phyloP scores from a whole-genome alignment of 2,797 vertebrate genomes.

The Myotis vivesi region DNA sequence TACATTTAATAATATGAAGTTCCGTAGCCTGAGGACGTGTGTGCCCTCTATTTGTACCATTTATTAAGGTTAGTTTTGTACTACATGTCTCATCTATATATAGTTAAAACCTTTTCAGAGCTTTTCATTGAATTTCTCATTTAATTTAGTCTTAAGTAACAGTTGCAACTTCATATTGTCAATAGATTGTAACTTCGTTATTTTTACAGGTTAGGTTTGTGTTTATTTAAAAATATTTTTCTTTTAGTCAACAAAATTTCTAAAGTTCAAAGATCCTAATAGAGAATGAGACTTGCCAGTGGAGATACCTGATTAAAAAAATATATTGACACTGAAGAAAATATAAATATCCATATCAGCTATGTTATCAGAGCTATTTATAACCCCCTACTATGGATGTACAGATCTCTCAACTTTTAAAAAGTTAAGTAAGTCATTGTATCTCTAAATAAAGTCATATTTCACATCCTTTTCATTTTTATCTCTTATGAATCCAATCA shows the following conservation, averaged over 20 bases:
- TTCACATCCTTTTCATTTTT: conserved; percentile 31
- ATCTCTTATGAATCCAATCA: background rate
- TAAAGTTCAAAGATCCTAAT: conserved; percentile 33
- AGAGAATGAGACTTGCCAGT: background rate
- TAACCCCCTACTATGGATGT: background rate
- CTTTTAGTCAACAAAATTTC: conserved; percentile 12
- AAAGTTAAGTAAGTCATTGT: background rate
- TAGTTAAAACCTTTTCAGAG: conserved; percentile 27
- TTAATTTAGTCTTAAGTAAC: conserved; percentile 41
- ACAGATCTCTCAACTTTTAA: background rate
- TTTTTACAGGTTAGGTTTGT: background rate
- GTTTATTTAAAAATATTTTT: conserved; percentile 38
- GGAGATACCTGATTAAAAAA: conserved; percentile 23
- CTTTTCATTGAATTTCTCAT: conserved; percentile 27
- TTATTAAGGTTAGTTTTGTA: conserved; percentile 51
- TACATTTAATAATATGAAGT: conserved; percentile 64
- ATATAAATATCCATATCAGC: background rate
- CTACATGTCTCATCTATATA: background rate
- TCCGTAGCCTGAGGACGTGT: conserved; percentile 61
- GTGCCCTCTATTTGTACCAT: conserved; percentile 66
- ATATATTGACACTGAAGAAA: conserved; percentile 14
- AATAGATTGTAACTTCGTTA: background rate
- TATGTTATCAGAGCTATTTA: background rate
- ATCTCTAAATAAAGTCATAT: conserved; percentile 11
- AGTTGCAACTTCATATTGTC: background rate